Evolutionary conservation across 2,888 invertebrate genomes (phyloP).

Genomic region (Scrobipalpa costella): DNA sequence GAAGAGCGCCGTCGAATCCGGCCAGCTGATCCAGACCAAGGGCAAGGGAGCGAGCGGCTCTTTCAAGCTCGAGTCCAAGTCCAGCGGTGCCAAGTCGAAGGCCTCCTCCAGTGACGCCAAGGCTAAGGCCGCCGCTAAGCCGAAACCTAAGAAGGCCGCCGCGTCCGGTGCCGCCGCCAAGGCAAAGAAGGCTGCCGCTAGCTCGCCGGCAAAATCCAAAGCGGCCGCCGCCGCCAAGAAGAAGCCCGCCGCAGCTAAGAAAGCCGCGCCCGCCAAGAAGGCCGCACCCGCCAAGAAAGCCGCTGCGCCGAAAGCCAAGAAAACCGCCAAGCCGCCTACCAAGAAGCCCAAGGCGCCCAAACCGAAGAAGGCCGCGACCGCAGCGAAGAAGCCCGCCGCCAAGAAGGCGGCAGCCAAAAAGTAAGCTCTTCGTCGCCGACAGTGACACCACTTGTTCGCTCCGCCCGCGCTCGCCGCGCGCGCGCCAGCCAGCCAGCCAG

Average conservation of each 20-base stretch:
- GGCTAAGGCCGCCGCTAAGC: conserved; percentile 44
- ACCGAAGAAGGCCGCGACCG: conserved; percentile 44
- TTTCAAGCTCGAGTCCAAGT: conserved; percentile 60
- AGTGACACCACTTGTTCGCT: not conserved
- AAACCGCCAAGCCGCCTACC: conserved; percentile 33
- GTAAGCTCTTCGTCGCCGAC: not conserved
- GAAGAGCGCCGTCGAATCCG: conserved; percentile 78
- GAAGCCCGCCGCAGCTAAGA: conserved; percentile 32
- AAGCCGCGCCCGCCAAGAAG: conserved; percentile 36
- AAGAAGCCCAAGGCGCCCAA: conserved; percentile 30
- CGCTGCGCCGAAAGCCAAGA: conserved; percentile 36
- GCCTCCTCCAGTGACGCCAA: conserved; percentile 30
- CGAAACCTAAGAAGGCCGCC: conserved; percentile 37
- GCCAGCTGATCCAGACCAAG: conserved; percentile 61
- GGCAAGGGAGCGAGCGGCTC: conserved; percentile 78
- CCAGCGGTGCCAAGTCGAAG: not conserved
- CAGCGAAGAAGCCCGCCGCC: conserved; percentile 43
- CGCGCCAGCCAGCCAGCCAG: no score
- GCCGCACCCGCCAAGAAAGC: not conserved
- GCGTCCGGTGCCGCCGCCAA: conserved; percentile 44
- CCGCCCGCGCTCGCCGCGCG: no score
- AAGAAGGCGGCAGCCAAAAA: conserved; percentile 35
- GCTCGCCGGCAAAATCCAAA: no score
- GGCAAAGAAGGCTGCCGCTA: conserved; percentile 26
- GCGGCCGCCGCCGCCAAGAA: no score